phyloP scores from a whole-genome alignment of 2,888 invertebrate genomes.

The Drosophila anomalata region DNA sequence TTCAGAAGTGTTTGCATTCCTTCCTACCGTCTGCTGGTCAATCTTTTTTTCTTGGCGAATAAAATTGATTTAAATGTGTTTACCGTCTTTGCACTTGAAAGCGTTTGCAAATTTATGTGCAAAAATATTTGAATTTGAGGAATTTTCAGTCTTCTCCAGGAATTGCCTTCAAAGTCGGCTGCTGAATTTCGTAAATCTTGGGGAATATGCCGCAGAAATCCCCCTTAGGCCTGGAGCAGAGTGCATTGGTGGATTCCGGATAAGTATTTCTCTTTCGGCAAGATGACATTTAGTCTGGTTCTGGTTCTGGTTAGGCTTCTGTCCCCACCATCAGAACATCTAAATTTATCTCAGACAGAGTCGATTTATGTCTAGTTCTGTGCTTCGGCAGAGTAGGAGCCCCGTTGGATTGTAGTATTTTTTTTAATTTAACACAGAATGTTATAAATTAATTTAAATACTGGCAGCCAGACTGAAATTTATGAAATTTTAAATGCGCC shows the following conservation, averaged over 20 bases:
- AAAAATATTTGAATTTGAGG: conserved; percentile 21
- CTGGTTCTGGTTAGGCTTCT: conserved; percentile 23
- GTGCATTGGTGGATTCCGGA: conserved; percentile 37
- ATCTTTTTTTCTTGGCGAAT: conserved; percentile 13
- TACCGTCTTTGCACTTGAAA: conserved; percentile 26
- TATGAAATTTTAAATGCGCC: conserved; percentile 33
- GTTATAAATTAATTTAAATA: conserved; percentile 22
- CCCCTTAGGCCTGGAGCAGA: conserved; percentile 14
- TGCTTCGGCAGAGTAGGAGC: conserved; percentile 35
- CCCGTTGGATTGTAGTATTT: not conserved
- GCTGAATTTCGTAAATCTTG: conserved; percentile 29
- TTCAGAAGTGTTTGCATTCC: conserved; percentile 29
- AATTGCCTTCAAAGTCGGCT: conserved; percentile 23
- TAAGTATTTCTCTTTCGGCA: conserved; percentile 29
- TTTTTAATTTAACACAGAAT: conserved; percentile 1
- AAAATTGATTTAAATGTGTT: conserved; percentile 43
- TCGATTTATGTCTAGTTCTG: conserved; percentile 45
- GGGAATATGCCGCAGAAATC: conserved; percentile 38
- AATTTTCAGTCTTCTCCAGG: not conserved
- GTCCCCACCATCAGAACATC: conserved; percentile 38
- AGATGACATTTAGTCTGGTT: conserved; percentile 47
- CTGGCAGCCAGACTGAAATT: conserved; percentile 18
- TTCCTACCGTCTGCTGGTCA: conserved; percentile 24
- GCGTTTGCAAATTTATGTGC: conserved; percentile 19
- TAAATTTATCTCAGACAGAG: conserved; percentile 61